Evolutionary conservation across 2,888 invertebrate genomes (phyloP).

Genomic region (Agrotis clavis): DNA sequence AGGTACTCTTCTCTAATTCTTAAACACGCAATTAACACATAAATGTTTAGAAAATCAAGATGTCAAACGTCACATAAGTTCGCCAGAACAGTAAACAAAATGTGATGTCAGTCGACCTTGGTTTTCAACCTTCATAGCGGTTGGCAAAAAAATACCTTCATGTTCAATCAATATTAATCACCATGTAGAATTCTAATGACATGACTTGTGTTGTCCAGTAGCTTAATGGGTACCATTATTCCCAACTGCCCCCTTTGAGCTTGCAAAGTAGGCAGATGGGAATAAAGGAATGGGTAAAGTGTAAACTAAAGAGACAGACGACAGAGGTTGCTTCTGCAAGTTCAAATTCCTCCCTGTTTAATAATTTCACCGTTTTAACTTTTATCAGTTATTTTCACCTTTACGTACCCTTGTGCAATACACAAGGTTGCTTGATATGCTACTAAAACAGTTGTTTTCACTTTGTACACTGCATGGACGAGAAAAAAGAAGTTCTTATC

Average conservation of each 20-base stretch:
- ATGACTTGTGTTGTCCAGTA: slow-evolving; percentile 4
- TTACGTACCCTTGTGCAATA: slow-evolving; percentile 5
- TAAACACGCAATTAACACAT: slow-evolving; percentile 21
- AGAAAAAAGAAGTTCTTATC: slow-evolving; percentile 17
- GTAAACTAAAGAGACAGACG: not conserved
- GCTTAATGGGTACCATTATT: slow-evolving; percentile 1
- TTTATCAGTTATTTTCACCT: slow-evolving; percentile 20
- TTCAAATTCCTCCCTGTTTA: slow-evolving; percentile 10
- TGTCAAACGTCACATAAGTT: slow-evolving; percentile 21
- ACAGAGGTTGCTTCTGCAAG: slow-evolving; percentile 3
- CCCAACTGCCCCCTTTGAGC: too few species aligned
- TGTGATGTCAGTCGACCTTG: slow-evolving; percentile 56
- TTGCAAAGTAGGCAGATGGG: too few species aligned
- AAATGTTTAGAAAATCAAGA: slow-evolving; percentile 26
- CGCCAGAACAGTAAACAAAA: slow-evolving; percentile 31
- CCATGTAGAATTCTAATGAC: slow-evolving; percentile 7
- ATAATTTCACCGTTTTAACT: slow-evolving; percentile 11
- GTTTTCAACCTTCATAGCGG: slow-evolving; percentile 39
- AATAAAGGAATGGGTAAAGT: not conserved
- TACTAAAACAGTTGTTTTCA: slow-evolving; percentile 6
- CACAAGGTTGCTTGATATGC: not conserved
- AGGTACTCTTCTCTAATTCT: not conserved
- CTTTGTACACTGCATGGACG: not conserved
- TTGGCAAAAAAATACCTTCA: slow-evolving; percentile 36
- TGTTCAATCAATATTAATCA: slow-evolving; percentile 34